A percentile compares a stretch with the other conserved stretches of the same genome.
Evolutionary conservation across 2,888 invertebrate genomes (phyloP).

Genomic region (Lapara coniferarum): DNA sequence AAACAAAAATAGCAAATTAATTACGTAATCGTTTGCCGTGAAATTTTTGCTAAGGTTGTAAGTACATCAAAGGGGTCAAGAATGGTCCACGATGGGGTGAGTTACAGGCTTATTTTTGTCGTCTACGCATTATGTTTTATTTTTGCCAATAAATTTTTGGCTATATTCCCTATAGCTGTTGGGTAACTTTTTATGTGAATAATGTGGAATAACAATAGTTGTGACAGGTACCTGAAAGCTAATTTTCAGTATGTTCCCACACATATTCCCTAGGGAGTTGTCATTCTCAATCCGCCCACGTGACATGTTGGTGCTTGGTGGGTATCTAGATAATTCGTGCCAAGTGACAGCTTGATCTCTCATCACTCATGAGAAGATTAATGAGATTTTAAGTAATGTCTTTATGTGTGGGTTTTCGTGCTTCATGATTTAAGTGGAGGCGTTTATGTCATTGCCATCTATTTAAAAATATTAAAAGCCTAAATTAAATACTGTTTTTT

Average conservation of each 20-base stretch:
- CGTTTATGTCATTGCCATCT: background rate
- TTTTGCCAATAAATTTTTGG: background rate
- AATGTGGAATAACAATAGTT: background rate
- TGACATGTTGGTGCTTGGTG: background rate
- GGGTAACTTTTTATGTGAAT: background rate
- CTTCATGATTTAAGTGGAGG: background rate
- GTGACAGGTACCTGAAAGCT: background rate
- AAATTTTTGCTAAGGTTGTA: slow-evolving; percentile 60
- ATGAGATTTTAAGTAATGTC: background rate
- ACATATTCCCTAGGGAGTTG: slow-evolving; percentile 1
- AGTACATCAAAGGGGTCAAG: slow-evolving; percentile 59
- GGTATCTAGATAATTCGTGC: background rate
- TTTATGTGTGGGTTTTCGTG: background rate
- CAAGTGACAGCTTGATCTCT: background rate
- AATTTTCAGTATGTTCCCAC: slow-evolving; percentile 23
- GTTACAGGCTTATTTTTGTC: slow-evolving; percentile 14
- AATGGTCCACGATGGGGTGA: slow-evolving; percentile 49
- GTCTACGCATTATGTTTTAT: background rate
- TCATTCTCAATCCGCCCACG: slow-evolving; percentile 27
- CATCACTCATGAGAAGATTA: background rate
- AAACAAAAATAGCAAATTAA: slow-evolving; percentile 82
- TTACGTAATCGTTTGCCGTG: slow-evolving; percentile 75
- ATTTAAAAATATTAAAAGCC: too few relatives aligned
- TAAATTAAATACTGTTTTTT: too few relatives aligned
- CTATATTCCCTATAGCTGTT: background rate